Conservation (phyloP, 1,140 invertebrate genomes). For the Cherax destructor region DNA sequence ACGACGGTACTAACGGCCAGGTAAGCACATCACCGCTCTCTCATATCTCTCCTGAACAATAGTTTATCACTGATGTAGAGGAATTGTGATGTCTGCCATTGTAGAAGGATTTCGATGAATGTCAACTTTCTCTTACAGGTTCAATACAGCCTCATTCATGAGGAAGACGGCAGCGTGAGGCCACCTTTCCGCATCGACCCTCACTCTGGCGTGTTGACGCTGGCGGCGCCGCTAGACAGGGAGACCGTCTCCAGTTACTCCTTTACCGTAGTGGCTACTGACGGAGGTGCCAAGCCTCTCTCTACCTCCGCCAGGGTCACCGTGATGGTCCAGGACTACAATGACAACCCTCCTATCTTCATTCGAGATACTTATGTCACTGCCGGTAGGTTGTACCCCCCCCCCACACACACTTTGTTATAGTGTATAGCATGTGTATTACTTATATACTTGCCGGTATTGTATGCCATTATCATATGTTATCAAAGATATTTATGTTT, state of each 20-base stretch:
- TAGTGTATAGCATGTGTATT: not conserved
- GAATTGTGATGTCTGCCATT: too few species aligned
- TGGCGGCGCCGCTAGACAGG: slow-evolving; percentile 62
- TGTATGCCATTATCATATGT: not conserved
- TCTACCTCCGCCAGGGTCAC: slow-evolving; percentile 84
- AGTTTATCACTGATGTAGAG: too few species aligned
- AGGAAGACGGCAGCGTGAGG: slow-evolving; percentile 21
- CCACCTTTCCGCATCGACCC: slow-evolving; percentile 87
- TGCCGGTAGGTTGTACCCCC: slow-evolving; percentile 76
- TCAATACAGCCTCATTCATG: slow-evolving; percentile 44
- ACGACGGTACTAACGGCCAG: slow-evolving; percentile 64
- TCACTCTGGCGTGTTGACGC: slow-evolving; percentile 88
- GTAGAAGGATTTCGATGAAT: too few species aligned
- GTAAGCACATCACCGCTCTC: slow-evolving; percentile 1
- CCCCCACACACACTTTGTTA: not conserved
- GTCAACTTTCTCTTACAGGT: slow-evolving; percentile 26
- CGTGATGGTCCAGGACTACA: slow-evolving; percentile 88
- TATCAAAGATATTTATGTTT: not conserved
- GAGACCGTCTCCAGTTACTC: slow-evolving; percentile 80
- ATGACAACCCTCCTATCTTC: slow-evolving; percentile 91
- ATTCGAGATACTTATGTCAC: slow-evolving; percentile 61
- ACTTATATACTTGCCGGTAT: too few species aligned
- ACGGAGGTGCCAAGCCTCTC: slow-evolving; percentile 85
- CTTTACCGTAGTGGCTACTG: slow-evolving; percentile 86
- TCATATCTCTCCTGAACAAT: not conserved